These are phyloP conservation scores for Trilocha varians DNA, from an alignment of 2,888 invertebrate species.

Conservation along the genomic window DNA sequence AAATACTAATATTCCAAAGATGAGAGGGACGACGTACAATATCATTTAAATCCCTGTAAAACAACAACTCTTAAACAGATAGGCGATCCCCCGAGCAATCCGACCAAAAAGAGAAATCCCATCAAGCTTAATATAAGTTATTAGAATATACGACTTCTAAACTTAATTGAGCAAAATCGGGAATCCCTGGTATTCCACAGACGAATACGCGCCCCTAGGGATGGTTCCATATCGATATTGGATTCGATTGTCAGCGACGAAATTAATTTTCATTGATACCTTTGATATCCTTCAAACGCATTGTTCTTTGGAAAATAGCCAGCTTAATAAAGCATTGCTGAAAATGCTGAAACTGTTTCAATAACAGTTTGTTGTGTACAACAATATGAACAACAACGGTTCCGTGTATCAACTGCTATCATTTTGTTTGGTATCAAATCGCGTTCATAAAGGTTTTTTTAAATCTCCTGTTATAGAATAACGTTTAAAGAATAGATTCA, in stretches of 20 bases:
- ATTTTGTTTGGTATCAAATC: no score
- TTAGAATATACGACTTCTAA: slow-evolving; percentile 21
- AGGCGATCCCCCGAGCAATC: slow-evolving; percentile 12
- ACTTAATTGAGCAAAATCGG: slow-evolving; percentile 19
- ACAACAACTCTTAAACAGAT: slow-evolving; percentile 7
- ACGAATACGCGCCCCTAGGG: slow-evolving; percentile 1
- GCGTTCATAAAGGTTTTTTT: no score
- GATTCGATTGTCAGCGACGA: background rate
- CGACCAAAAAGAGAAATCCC: slow-evolving; percentile 6
- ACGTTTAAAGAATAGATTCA: no score
- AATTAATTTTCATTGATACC: background rate
- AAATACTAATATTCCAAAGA: background rate
- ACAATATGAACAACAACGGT: no score
- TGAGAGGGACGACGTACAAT: no score
- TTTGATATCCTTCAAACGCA: background rate
- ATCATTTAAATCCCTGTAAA: background rate
- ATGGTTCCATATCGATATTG: background rate
- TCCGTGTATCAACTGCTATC: no score
- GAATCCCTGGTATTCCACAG: slow-evolving; percentile 15
- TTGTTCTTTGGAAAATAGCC: slow-evolving; percentile 1
- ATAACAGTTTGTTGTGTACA: background rate
- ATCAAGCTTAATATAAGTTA: slow-evolving; percentile 15
- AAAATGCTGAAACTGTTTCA: background rate
- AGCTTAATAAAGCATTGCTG: background rate
- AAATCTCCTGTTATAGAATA: no score